Evolutionary conservation across 1,140 invertebrate species (phyloP).

Genomic region (Apis laboriosa): DNA sequence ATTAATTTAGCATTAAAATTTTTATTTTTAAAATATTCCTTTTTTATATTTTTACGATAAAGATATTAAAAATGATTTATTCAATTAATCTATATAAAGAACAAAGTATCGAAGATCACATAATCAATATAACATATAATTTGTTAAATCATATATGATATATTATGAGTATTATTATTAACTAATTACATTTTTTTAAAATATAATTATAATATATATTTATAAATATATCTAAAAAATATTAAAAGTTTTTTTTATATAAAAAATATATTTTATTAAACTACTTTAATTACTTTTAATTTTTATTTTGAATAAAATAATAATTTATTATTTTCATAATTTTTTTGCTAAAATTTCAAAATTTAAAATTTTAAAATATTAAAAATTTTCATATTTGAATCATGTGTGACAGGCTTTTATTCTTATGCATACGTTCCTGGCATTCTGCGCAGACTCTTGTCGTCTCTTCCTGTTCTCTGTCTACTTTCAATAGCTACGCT

Average conservation of each 20-base stretch:
- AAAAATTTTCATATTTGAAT: neutral
- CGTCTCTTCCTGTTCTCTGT: conserved; percentile 45
- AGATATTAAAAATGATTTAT: neutral
- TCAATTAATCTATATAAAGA: too few relatives aligned
- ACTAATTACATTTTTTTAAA: neutral
- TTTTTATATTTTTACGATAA: neutral
- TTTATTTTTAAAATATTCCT: neutral
- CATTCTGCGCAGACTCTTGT: conserved; percentile 49
- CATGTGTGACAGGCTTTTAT: neutral
- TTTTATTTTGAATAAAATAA: neutral
- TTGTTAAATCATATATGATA: neutral
- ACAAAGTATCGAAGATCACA: neutral
- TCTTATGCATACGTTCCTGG: conserved; percentile 37
- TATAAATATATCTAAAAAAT: too few relatives aligned
- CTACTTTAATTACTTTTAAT: too few relatives aligned
- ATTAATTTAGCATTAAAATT: neutral
- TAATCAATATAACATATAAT: too few relatives aligned
- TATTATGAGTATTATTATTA: neutral
- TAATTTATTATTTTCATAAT: neutral
- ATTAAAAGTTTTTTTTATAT: too few relatives aligned
- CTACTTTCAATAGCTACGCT: conserved; percentile 44
- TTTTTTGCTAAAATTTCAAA: neutral
- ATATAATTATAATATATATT: too few relatives aligned
- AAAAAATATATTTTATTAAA: too few relatives aligned
- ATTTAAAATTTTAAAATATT: neutral